phyloP scores from a whole-genome alignment of 2,888 invertebrate species.

The Lottia scabra region DNA sequence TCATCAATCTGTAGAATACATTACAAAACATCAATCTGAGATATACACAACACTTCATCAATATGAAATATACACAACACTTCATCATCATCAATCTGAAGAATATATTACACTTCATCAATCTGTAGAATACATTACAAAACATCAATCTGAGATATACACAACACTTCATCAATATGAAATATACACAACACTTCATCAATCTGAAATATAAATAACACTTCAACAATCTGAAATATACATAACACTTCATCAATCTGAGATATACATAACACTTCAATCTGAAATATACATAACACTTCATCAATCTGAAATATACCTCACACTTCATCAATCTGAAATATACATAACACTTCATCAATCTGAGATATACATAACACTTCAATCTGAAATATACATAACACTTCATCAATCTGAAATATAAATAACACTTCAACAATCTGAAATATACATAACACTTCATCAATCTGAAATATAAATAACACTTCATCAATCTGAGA shows the following conservation, averaged over 20 bases:
- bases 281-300: too few species aligned
- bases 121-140: constrained; percentile 73
- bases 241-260: constrained; percentile 79
- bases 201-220: constrained; percentile 74
- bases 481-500: constrained; percentile 78
- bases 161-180: constrained; percentile 79
- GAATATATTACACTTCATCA: constrained; percentile 75
- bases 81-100: constrained; percentile 78
- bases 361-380: constrained; percentile 73
- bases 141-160: constrained; percentile 75
- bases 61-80: constrained; percentile 73
- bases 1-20: constrained; percentile 75
- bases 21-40: constrained; percentile 78
- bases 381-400: too few species aligned
- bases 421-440: constrained; percentile 77
- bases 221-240: constrained; percentile 75
- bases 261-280: too few species aligned
- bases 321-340: constrained; percentile 77
- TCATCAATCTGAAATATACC: constrained; percentile 75
- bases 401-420: constrained; percentile 76
- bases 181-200: constrained; percentile 76
- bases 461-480: constrained; percentile 74
- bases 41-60: constrained; percentile 76
- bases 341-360: constrained; percentile 75
- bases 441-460: constrained; percentile 73